Base-by-base conservation (phyloP, 2,113 vertebrate genomes). In the Cheirogaleus medius region DNA sequence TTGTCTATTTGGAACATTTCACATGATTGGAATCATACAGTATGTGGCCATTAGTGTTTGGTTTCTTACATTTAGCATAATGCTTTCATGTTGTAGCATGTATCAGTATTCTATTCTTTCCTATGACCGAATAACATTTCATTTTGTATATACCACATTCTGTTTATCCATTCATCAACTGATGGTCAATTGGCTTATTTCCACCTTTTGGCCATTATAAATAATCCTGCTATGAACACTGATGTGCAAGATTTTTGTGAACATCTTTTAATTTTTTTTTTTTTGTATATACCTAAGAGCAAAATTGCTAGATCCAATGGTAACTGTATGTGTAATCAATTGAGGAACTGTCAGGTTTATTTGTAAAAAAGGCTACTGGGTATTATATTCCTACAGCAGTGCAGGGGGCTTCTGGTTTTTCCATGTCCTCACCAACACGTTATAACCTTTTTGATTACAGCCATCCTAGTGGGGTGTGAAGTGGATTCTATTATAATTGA, bases 221-320 rank as follows among this genome's bases (percentile, higher is more conserved):
- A 20, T 20, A 23, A 60, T 21, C 15, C 25, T 39, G 4, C 52
- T 42, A 6, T 20, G 29, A 39, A 58, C 6, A 49, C 9, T 32
- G n/a, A 71, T 29, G 3, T 54, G 11, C 15, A 80, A 23, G 20
- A 47, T 63, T 68, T 83, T 39, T 32, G 39, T 54, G 68, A 32
- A 64, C n/a, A 29, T 29, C 39, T 78, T 78, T 91, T 69, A 29
- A 54, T 81, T 81, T 84, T 29, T 87, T 54, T 64, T 42, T 76
- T 64, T 49, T 34, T 23, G 27, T 60, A 1, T 44, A 4, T 73
- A 23, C 1, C 17, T 39, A 20, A 6, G 39, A n/a, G 5, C 54
- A 5, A 34, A 44, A 47, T 77, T 78, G 5, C 32, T 87, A 39
- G 44, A 37, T 58, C 8, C 86, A 76, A 60, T 32, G 32, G 18